Conservation (phyloP, 2,113 vertebrate genomes). For the Apteryx mantelli region DNA sequence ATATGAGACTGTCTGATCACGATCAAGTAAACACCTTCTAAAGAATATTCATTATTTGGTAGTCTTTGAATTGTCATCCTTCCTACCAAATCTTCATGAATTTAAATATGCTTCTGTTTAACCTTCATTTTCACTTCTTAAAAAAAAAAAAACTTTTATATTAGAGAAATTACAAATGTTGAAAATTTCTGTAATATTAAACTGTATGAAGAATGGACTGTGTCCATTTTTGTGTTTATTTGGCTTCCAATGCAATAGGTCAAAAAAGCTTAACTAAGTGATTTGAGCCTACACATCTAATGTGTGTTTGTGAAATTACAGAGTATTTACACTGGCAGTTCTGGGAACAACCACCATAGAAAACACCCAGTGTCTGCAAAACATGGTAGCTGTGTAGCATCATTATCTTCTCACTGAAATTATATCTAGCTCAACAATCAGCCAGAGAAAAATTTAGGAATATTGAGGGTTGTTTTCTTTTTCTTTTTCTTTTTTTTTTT, state of each 20-base stretch:
- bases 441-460: background rate
- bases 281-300: background rate
- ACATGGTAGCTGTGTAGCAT: background rate
- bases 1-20: background rate
- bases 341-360: background rate
- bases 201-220: background rate
- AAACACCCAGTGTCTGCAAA: background rate
- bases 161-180: background rate
- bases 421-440: background rate
- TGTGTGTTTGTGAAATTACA: background rate
- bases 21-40: background rate
- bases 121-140: background rate
- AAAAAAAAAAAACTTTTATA: background rate
- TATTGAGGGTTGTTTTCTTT: background rate
- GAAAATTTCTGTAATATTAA: background rate
- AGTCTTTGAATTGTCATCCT: background rate
- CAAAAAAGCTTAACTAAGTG: background rate
- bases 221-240: background rate
- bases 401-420: background rate
- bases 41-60: background rate
- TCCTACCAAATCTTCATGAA: background rate
- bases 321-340: background rate
- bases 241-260: background rate
- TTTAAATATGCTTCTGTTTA: background rate
- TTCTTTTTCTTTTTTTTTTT: no score